phyloP scores from a whole-genome alignment of 2,797 vertebrate genomes.

The Cryptoprocta ferox region DNA sequence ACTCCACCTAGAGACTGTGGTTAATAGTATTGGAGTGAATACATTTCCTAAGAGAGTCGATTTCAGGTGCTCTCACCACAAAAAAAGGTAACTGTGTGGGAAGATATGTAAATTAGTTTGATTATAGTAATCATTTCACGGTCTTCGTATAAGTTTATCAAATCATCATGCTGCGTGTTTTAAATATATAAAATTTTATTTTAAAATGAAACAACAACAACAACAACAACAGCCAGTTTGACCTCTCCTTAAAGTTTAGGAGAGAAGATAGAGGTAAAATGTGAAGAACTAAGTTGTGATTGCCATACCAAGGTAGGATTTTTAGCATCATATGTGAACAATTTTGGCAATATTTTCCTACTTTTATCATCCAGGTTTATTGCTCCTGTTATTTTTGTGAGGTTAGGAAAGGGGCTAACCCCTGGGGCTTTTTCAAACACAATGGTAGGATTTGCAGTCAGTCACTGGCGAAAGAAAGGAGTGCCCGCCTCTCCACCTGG shows the following conservation, averaged over 20 bases:
- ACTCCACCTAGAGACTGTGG: neutral
- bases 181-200: neutral
- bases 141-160: neutral
- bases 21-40: neutral
- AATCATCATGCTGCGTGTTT: neutral
- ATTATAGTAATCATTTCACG: neutral
- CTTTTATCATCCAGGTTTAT: neutral
- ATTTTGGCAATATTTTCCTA: neutral
- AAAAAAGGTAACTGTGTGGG: neutral
- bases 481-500: accelerated
- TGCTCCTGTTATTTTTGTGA: neutral
- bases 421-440: neutral
- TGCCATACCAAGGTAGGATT: neutral
- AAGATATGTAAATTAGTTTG: neutral
- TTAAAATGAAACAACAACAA: neutral
- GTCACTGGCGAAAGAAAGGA: neutral
- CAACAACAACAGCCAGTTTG: neutral
- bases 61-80: neutral
- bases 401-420: neutral
- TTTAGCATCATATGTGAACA: neutral
- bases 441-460: neutral
- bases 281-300: neutral
- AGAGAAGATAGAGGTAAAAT: neutral
- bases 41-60: neutral
- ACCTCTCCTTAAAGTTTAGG: neutral